Base-by-base conservation (phyloP, 2,888 invertebrate genomes). In the Torymus texanus region DNA sequence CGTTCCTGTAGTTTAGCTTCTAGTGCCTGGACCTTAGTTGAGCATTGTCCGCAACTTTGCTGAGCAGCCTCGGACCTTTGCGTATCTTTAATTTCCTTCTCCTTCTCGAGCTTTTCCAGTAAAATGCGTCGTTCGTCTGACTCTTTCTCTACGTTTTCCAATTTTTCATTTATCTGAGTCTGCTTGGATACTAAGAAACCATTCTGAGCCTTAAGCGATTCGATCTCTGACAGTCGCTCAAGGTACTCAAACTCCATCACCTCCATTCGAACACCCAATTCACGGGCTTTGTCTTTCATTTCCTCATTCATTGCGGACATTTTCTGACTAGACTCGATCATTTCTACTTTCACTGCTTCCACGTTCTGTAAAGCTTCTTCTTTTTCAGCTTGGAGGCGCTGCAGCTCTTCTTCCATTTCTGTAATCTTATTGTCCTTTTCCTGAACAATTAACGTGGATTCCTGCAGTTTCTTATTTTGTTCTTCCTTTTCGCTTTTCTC, bases 1-100 rank as follows among this genome's bases (percentile, higher is more conserved):
- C 94, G 91, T 88, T 96, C 95, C 87, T 94, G 94, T 13, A 96
- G 88, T 90, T 95, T 95, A 1, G 94, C 94, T 81, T 94, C 92
- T 72, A 93, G 91, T 3, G 92, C 92, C 11, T 87, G 87, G 0
- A 90, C 85, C 50, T 87, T 68, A 0, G 84, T 85, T 2, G 87
- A 85, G 66, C 87, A 88, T 56, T 85, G 86, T n/a, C 87, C 86
- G 55, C 88, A 88, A 24, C 84, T 84, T n/a, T 85, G 86, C 51
- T 86, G 88, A 2, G 82, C 82, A 3, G 59, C 55, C 51, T 63
- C 73, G 2, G 66, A 62, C 75, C 58, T 59, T 14, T 56, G 81
- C 11, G 82, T 80, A 24, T 84, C 84, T 12, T 76, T 74, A 5
- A 75, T 75, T 8, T 55, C 71, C 21, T 73, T 82, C 51, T 85